phyloP scores from a whole-genome alignment of 2,888 invertebrate species.

The Lasioglossum calceatum region DNA sequence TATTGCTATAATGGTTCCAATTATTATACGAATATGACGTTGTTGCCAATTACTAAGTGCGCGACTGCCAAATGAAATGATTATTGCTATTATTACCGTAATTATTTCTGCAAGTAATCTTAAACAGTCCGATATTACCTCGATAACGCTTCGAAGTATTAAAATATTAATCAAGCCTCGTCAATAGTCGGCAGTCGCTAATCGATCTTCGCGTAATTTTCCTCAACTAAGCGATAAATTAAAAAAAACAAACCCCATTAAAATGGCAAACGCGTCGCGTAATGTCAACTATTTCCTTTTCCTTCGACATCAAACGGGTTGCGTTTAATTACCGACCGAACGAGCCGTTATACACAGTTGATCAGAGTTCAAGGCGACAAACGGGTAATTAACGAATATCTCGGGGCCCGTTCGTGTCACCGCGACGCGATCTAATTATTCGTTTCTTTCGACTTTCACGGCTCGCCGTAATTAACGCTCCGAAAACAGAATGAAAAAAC shows the following conservation, averaged over 20 bases:
- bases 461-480: background rate
- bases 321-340: background rate
- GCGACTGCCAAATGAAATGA: background rate
- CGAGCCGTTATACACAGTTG: background rate
- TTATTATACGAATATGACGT: background rate
- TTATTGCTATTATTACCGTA: background rate
- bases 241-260: background rate
- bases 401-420: background rate
- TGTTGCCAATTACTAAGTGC: background rate
- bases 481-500: background rate
- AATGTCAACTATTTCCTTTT: background rate
- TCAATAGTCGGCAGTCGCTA: background rate
- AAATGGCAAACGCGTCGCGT: background rate
- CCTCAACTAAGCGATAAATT: background rate
- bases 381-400: constrained; percentile 8
- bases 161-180: background rate
- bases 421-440: background rate
- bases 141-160: background rate
- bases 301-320: background rate
- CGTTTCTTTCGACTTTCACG: background rate
- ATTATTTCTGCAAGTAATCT: no score
- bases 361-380: background rate
- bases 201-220: background rate
- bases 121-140: background rate
- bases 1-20: background rate